Base-by-base conservation (phyloP, 2,113 vertebrate genomes). In the Gopherus evgoodei region DNA sequence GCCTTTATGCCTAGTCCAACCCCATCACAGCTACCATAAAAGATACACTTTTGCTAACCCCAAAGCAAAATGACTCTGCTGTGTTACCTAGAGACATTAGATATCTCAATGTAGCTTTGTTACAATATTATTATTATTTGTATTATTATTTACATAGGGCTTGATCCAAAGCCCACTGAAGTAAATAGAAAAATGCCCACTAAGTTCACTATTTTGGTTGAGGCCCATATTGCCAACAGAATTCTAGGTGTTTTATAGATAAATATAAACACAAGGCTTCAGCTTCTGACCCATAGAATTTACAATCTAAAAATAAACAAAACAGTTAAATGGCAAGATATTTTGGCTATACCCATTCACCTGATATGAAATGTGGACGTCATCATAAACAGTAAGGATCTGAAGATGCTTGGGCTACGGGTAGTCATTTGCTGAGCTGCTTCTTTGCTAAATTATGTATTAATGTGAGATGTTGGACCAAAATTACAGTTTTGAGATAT, bases 121-220 rank as follows among this genome's bases (percentile, higher is more conserved):
- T 3, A 1, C 59, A 44, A 38, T 38, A 81, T 4, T 54, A 4
- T 79, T 87, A 42, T 62, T 65, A 72, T 91, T 91, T 16, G n/a
- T 85, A 2, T 87, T 0, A 0, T 44, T 75, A 29, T 54, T 93
- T 85, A 85, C 27, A 84, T 38, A 79, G 75, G 59, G 31, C n/a
- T 89, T 75, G n/a, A 86, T 79, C 89, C 44, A 93, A 89, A 92
- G 85, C 31, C 81, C 31, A 89, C 29, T 88, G 83, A 87, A 90
- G 12, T 75, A 78, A 91, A 69, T 57, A 62, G 69, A 83, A 29
- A 91, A 14, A 56, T 54, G 85, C 59, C 31, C 31, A 54, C 50
- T 1, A 0, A 9, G 27, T 84, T 42, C 42, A 27, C 53, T 47
- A 75, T 19, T 86, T 84, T n/a, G 93, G 84, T 31, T 91, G 80